These are phyloP conservation scores for Atta cephalotes DNA, from an alignment of 1,140 invertebrate species.

Conservation along the genomic window DNA sequence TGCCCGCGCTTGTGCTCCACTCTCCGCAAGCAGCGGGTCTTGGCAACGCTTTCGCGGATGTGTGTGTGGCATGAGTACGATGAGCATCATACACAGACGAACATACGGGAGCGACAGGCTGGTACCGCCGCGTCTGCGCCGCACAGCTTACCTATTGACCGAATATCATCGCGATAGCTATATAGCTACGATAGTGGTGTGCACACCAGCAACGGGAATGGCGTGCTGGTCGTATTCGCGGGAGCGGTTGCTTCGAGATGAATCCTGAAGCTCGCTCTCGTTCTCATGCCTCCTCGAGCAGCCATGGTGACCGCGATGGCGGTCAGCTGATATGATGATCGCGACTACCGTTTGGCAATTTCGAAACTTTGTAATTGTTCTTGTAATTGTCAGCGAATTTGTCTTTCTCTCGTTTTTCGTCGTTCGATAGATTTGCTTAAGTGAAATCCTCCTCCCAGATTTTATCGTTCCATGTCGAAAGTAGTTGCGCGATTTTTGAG, in stretches of 20 bases:
- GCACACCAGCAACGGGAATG: neutral
- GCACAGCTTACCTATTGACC: constrained; percentile 83
- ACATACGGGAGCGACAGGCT: constrained; percentile 59
- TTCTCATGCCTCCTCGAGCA: neutral
- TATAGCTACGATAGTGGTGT: constrained; percentile 14
- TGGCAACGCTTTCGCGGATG: constrained; percentile 68
- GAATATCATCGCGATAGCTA: constrained; percentile 74
- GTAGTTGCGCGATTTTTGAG: neutral
- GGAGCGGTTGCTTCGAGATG: constrained; percentile 3
- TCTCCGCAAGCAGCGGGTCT: constrained; percentile 72
- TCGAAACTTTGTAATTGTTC: neutral
- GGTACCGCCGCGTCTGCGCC: constrained; percentile 82
- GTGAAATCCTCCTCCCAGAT: neutral
- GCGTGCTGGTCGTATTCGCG: neutral
- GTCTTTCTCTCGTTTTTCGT: neutral
- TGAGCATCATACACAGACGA: neutral
- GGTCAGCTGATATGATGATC: constrained; percentile 73
- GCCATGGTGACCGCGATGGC: constrained; percentile 37
- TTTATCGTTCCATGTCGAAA: neutral
- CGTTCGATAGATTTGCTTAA: neutral
- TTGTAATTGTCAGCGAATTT: neutral
- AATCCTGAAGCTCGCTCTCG: constrained; percentile 19
- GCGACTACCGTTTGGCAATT: constrained; percentile 1
- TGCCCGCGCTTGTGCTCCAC: constrained; percentile 75
- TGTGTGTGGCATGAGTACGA: constrained; percentile 10